A percentile compares a stretch with the other conserved stretches of the same genome.
Conservation (phyloP, 2,888 invertebrate species). For the Tinea pellionella region DNA sequence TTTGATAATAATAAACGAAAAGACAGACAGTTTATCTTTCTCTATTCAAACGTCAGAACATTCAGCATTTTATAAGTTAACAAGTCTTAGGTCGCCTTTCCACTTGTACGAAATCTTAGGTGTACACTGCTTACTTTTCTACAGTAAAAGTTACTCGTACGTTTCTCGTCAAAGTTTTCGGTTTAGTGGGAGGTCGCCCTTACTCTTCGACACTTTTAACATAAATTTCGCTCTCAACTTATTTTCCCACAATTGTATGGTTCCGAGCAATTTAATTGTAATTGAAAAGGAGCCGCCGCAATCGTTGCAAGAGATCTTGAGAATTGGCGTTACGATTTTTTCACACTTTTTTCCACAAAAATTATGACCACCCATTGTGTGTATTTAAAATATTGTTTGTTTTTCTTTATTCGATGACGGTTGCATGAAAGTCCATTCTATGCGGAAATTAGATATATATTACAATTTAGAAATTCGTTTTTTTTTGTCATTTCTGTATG, state of each 20-base stretch:
- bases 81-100: no score
- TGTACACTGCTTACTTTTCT: no score
- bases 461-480: no score
- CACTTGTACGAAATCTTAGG: no score
- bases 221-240: conserved; percentile 43
- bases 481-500: no score
- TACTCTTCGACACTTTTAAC: conserved; percentile 17
- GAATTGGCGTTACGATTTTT: not conserved
- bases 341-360: not conserved
- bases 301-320: not conserved
- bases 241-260: conserved; percentile 53
- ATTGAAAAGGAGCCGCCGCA: conserved; percentile 31
- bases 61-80: no score
- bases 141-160: no score
- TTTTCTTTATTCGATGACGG: not conserved
- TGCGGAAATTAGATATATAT: no score
- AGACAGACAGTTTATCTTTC: no score
- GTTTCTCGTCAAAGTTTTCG: not conserved
- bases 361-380: conserved; percentile 6
- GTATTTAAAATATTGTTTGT: not conserved
- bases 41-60: no score
- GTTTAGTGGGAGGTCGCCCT: not conserved
- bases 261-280: conserved; percentile 35
- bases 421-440: no score
- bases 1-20: no score